Conservation (phyloP, 2,113 vertebrate species). For the Motacilla tschutschensis region DNA sequence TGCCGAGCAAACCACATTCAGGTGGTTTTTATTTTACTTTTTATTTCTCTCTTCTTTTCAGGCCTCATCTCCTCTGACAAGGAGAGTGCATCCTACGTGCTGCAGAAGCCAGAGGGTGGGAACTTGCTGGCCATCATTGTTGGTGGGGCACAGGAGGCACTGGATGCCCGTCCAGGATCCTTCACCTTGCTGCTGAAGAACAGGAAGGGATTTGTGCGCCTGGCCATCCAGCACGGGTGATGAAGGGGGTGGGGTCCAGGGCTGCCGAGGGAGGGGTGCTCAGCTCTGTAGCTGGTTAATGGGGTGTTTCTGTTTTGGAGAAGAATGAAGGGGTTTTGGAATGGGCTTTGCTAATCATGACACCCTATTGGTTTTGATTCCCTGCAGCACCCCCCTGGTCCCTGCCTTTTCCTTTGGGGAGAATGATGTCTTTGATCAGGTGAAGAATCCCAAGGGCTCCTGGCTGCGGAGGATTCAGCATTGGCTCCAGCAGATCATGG, state of each 20-base stretch:
- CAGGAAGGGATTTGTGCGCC: slow-evolving; percentile 90
- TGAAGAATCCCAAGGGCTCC: slow-evolving; percentile 80
- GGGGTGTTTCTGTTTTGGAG: background rate
- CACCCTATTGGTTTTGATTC: background rate
- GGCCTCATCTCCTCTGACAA: slow-evolving; percentile 87
- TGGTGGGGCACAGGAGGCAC: slow-evolving; percentile 86
- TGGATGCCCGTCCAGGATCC: slow-evolving; percentile 85
- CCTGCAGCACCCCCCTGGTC: slow-evolving; percentile 78
- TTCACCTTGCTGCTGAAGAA: slow-evolving; percentile 80
- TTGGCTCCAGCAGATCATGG: slow-evolving; percentile 83
- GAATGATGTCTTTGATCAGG: slow-evolving; percentile 88
- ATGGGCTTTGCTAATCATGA: background rate
- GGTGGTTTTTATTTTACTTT: background rate
- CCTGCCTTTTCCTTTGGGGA: slow-evolving; percentile 93
- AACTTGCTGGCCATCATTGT: slow-evolving; percentile 80
- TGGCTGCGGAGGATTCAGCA: slow-evolving; percentile 82
- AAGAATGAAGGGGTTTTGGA: accelerated
- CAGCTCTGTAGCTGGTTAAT: accelerated
- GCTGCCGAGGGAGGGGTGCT: background rate
- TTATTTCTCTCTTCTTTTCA: slow-evolving; percentile 35
- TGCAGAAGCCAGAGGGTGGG: slow-evolving; percentile 71
- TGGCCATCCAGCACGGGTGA: slow-evolving; percentile 88
- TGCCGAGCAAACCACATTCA: background rate
- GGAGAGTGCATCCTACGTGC: slow-evolving; percentile 75
- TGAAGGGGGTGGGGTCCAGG: background rate